Evolutionary conservation across 1,140 invertebrate species (phyloP).

Genomic region (Palaemon carinicauda): DNA sequence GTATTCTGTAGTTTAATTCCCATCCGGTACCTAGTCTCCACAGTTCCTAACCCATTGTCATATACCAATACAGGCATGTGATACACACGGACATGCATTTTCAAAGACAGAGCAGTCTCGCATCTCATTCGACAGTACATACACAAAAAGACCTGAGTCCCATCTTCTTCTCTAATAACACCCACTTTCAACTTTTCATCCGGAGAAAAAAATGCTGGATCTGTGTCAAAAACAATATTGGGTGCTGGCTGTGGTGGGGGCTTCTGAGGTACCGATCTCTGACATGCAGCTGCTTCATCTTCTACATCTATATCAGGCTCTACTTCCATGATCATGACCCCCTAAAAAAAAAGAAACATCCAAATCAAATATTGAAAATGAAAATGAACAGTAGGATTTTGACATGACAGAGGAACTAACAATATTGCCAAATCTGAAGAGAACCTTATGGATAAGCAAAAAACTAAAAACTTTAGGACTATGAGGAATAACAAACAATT

Average conservation of each 20-base stretch:
- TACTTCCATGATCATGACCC: constrained; percentile 57
- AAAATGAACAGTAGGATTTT: neutral
- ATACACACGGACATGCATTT: constrained; percentile 56
- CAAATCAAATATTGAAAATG: too few relatives aligned
- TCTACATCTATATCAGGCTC: constrained; percentile 58
- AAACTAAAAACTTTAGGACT: too few relatives aligned
- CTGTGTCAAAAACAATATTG: constrained; percentile 49
- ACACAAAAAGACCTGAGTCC: constrained; percentile 41
- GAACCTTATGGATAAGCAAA: neutral
- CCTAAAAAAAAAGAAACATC: constrained; percentile 10
- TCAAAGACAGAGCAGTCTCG: constrained; percentile 46
- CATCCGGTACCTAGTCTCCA: constrained; percentile 52
- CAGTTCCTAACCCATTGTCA: constrained; percentile 46
- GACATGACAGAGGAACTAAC: neutral
- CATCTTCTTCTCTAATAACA: constrained; percentile 43
- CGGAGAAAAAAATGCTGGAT: constrained; percentile 50
- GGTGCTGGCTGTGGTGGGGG: constrained; percentile 11
- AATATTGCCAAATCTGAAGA: neutral
- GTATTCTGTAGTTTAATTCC: constrained; percentile 56
- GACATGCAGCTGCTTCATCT: constrained; percentile 22
- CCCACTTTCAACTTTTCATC: constrained; percentile 55
- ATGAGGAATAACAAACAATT: too few relatives aligned
- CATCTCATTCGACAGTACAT: constrained; percentile 52
- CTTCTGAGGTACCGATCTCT: neutral
- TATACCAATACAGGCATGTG: constrained; percentile 59